A percentile compares a stretch with the other conserved stretches of the same genome.
phyloP scores from a whole-genome alignment of 2,888 invertebrate species.

The Drosophila cracens region DNA sequence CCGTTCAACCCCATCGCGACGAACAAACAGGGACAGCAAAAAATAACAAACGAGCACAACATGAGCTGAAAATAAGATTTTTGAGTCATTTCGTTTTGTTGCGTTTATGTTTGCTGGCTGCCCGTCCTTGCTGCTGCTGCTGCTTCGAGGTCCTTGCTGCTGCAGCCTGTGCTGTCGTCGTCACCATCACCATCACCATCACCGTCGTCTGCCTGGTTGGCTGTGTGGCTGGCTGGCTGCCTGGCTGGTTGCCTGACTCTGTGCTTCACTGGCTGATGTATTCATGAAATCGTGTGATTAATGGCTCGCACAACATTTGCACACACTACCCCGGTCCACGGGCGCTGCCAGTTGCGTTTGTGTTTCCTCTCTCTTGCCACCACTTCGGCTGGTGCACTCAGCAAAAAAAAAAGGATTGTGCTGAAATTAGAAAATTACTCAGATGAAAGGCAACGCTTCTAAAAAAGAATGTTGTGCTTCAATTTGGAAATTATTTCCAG shows the following conservation, averaged over 20 bases:
- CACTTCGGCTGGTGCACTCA: not conserved
- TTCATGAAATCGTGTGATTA: constrained; percentile 85
- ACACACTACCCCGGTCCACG: constrained; percentile 71
- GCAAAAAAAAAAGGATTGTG: not conserved
- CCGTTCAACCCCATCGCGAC: constrained; percentile 32
- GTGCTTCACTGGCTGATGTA: constrained; percentile 82
- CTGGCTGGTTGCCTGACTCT: constrained; percentile 53
- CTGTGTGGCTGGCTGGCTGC: constrained; percentile 24
- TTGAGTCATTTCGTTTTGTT: constrained; percentile 80
- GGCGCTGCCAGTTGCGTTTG: constrained; percentile 24
- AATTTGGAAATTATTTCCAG: not conserved
- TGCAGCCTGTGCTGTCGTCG: constrained; percentile 41
- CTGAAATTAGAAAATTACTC: not conserved
- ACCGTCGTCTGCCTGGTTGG: not conserved
- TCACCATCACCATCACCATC: constrained; percentile 15
- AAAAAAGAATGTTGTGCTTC: not conserved
- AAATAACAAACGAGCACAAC: constrained; percentile 78
- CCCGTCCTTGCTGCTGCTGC: constrained; percentile 27
- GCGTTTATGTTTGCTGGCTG: constrained; percentile 65
- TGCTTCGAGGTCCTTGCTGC: constrained; percentile 25
- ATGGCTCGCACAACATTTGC: constrained; percentile 85
- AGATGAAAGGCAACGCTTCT: not conserved
- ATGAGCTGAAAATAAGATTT: constrained; percentile 82
- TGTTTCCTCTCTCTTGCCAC: constrained; percentile 20
- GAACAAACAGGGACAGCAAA: constrained; percentile 47